Base-by-base conservation (phyloP, 2,888 invertebrate species). In the Ditylenchus weischeri region DNA sequence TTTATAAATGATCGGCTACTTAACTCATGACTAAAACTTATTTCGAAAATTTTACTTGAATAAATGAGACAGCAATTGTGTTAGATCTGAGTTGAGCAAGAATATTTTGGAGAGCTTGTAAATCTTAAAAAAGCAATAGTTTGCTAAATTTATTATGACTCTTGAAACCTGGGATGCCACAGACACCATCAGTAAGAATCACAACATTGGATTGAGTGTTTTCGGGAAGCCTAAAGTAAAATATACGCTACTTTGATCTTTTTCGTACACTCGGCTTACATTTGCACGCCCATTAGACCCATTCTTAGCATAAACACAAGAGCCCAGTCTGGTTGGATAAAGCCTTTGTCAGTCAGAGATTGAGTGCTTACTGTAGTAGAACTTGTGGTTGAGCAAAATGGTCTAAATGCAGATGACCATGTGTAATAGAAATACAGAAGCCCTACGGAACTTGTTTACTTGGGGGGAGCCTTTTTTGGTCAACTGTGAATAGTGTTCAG, bases 231-330 rank as follows among this genome's bases (percentile, higher is more conserved):
- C 43, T 43, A 8, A 43, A 15, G 43, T 43, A 2, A 3, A 43
- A 43, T 43, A 29, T 29, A 2, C 29, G 5, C 8, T 13, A 43
- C 3, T 38, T 38, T 38, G 13, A 6, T 10, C 43, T 13, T 43
- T 43, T 15, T 43, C 1, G 43, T 29, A 43, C 1, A 15, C 43
- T 8, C 8, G 85, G 15, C 43, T 43, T 15, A 43, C 65, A 90
- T 85, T 67, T 90, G 88, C 64, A 90, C 85, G 6, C 90, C 89
- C 69, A 90, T 85, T 85, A 90, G 88, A 35, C 90, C 90, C 83
- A 89, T 89, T 71, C 90, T 85, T 49, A 90, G 84, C 87, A 90
- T 89, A 84, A 90, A 90, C 66, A 90, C 88, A 83, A 90, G 60
- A 10, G 70, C 60, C 70, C 70, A 70, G 48, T 72, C 72, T 19